Percentiles rank a stretch among this genome's conserved stretches.
These are phyloP conservation scores for Muscicapa comitata DNA, from an alignment of 2,797 vertebrate genomes.

Conservation along the genomic window DNA sequence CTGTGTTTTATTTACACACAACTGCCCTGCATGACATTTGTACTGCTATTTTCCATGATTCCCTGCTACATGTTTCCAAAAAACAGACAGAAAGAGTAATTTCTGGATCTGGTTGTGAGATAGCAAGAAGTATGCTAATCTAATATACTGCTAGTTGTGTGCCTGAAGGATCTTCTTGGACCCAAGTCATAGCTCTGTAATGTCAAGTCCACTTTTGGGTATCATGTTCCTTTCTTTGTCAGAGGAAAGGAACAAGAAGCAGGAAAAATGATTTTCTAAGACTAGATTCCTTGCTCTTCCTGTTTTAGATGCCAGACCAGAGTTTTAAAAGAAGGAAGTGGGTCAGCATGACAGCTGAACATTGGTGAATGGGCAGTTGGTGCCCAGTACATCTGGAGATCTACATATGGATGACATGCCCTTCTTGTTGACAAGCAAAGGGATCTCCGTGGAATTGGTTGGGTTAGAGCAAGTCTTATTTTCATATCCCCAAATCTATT, in stretches of 20 bases:
- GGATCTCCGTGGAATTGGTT: background rate
- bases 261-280: background rate
- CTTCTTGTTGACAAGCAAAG: background rate
- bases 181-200: background rate
- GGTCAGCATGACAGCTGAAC: background rate
- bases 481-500: background rate
- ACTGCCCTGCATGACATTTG: background rate
- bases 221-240: background rate
- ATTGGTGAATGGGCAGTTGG: background rate
- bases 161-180: background rate
- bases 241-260: background rate
- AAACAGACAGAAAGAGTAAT: background rate
- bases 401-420: background rate
- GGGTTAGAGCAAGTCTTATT: background rate
- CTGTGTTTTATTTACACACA: background rate
- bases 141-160: background rate
- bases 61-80: background rate
- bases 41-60: background rate
- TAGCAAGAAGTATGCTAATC: background rate
- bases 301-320: background rate
- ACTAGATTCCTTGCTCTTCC: background rate
- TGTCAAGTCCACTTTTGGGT: background rate
- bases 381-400: background rate
- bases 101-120: background rate
- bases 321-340: background rate